Evolutionary conservation across 2,113 vertebrate species (phyloP), one percentile per base, ranked within the genome.

Genomic region (Austrofundulus limnaeus): DNA sequence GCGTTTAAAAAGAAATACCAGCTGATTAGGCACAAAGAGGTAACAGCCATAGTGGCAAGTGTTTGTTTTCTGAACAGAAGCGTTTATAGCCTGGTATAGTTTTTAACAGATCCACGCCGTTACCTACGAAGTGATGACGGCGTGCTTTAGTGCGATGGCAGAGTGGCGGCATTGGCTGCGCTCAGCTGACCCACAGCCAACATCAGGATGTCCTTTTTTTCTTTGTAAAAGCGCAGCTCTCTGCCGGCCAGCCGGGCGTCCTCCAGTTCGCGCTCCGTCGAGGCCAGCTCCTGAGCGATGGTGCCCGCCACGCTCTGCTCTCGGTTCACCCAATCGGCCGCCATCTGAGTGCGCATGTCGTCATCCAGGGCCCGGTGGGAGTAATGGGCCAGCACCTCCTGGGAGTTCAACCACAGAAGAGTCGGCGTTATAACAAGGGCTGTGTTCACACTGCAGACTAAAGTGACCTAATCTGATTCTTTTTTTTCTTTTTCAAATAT

Each of bases 361-460:
- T 99, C 97, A 0, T 99, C 97, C 87, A 98, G 90, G 0, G 96
- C 95, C 0, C 97, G 94, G 90, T 99, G 96, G 2, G 97, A 99
- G 61, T 99, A 99, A 90, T 99, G 97, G 75, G 97, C 96, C 90
- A 99, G 85, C 51, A 99, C 97, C 59, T 99, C 97, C 97, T 99
- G 80, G n/a, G 64, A 34, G 38, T 52, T 55, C 9, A 55, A 28
- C 2, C 2, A 49, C 2, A 23, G 37, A 5, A 58, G 23, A 59
- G 46, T 53, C 62, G 49, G 20, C 11, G 11, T 19, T 2, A 14
- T 2, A 16, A 24, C 12, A 15, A 24, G n/a, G n/a, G n/a, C n/a
- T n/a, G 13, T 48, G 20, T 28, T 28, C 25, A 28, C n/a, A n/a
- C n/a, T n/a, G n/a, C n/a, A n/a, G n/a, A n/a, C n/a, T n/a, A n/a